Evolutionary conservation across 2,113 vertebrate species (phyloP), one percentile per base, ranked within the genome.

Genomic region (Tautogolabrus adspersus): DNA sequence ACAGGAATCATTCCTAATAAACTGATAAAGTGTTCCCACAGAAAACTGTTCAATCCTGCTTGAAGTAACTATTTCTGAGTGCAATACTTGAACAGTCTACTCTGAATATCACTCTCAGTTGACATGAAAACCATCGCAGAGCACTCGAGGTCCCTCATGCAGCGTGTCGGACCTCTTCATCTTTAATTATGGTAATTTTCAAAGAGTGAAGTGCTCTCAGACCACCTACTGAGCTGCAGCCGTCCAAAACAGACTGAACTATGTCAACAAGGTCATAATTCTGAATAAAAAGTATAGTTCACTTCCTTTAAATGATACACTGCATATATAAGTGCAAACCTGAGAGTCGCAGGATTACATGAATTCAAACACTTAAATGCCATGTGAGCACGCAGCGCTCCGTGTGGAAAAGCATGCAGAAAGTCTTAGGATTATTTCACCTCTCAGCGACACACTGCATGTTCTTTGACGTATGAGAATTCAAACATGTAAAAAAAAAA

Each of bases 141-240:
- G 63, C 21, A 15, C 67, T 66, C 51, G 30, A 63, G 63, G n/a
- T 61, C 61, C 49, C 37, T n/a, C 66, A 61, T 68, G 72, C 70
- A 60, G 68, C 58, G 65, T 21, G 49, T 52, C 49, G 49, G 78
- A 62, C 23, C 69, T 57, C 52, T 62, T 54, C 60, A 44, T 68
- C 77, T 70, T 82, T 91, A 86, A 65, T 80, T n/a, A 85, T 80
- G 82, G 12, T 88, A 84, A 90, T 92, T 67, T 49, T 46, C 60
- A 74, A 77, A 73, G 82, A 77, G 85, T 34, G 60, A 75, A 73
- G 76, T 66, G 69, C 71, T 58, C 22, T 65, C 19, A 44, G 88
- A 87, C 88, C 83, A 79, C 88, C 79, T 75, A 79, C 72, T 38
- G 74, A 22, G 70, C 57, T 21, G 22, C 55, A 2, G 66, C 66